Evolutionary conservation across 2,113 vertebrate species (phyloP).

Genomic region (Bubo scandiacus): DNA sequence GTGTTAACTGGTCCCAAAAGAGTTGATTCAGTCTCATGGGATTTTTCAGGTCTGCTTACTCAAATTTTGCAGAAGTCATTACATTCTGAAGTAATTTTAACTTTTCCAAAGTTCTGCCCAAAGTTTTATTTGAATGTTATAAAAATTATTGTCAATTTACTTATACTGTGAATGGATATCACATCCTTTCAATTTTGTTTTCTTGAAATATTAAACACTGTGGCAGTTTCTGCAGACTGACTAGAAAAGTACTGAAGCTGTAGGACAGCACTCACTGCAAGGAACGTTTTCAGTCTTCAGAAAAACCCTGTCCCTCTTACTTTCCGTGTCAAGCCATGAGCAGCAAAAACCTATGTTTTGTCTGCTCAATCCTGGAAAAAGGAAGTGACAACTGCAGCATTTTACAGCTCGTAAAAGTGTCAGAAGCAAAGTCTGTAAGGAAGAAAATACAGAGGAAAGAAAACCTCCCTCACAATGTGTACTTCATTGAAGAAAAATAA

Average conservation of each 20-base stretch:
- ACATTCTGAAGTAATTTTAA: background rate
- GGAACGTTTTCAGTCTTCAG: background rate
- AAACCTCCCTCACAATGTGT: background rate
- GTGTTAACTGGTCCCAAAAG: background rate
- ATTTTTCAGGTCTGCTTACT: background rate
- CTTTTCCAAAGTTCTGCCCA: background rate
- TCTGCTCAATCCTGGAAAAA: background rate
- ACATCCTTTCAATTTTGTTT: background rate
- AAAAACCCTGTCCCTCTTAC: background rate
- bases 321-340: background rate
- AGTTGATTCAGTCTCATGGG: background rate
- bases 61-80: background rate
- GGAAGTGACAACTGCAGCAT: slow-evolving; percentile 2
- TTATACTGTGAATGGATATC: background rate
- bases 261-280: background rate
- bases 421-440: background rate
- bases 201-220: background rate
- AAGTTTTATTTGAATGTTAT: background rate
- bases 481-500: background rate
- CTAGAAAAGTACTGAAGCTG: background rate
- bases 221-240: background rate
- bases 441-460: background rate
- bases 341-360: background rate
- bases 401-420: background rate
- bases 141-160: background rate